Percentiles rank a stretch among this genome's conserved stretches.
Evolutionary conservation across 2,797 vertebrate genomes (phyloP).

Genomic region (Clarias laeviceps): DNA sequence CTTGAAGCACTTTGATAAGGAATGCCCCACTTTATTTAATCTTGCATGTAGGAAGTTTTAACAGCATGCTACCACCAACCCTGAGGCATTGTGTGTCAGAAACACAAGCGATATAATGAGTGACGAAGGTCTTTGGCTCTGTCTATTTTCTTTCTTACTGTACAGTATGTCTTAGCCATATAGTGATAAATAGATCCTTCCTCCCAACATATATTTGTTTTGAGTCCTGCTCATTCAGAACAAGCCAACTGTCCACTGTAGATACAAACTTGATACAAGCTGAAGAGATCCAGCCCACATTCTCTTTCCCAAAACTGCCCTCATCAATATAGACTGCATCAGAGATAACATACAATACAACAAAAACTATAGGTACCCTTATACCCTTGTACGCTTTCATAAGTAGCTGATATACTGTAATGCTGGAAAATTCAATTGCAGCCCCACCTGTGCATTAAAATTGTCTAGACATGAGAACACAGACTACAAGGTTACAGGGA

Average conservation of each 20-base stretch:
- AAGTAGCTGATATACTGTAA: slow-evolving; percentile 10
- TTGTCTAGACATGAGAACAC: slow-evolving; percentile 27
- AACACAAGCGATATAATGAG: slow-evolving; percentile 20
- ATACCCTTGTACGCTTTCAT: slow-evolving; percentile 8
- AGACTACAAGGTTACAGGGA: slow-evolving; percentile 3
- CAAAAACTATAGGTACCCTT: slow-evolving; percentile 19
- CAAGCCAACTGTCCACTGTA: slow-evolving; percentile 7
- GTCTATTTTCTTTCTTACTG: slow-evolving; percentile 6
- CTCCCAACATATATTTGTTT: slow-evolving; percentile 30
- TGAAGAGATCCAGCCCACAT: slow-evolving; percentile 35
- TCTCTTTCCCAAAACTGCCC: neutral
- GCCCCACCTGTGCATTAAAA: neutral
- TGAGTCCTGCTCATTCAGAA: slow-evolving; percentile 33
- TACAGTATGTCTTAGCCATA: slow-evolving; percentile 9
- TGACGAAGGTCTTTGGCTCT: neutral
- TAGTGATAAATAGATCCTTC: slow-evolving; percentile 24
- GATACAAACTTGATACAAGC: neutral
- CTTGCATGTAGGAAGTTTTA: slow-evolving; percentile 19
- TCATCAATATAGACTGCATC: neutral
- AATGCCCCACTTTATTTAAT: slow-evolving; percentile 27
- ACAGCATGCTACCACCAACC: slow-evolving; percentile 12
- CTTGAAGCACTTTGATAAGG: slow-evolving; percentile 28
- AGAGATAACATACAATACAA: neutral
- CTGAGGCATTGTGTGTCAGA: neutral
- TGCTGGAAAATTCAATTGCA: slow-evolving; percentile 18